Conservation (phyloP, 2,888 invertebrate genomes). For the Thereva nobilitata region DNA sequence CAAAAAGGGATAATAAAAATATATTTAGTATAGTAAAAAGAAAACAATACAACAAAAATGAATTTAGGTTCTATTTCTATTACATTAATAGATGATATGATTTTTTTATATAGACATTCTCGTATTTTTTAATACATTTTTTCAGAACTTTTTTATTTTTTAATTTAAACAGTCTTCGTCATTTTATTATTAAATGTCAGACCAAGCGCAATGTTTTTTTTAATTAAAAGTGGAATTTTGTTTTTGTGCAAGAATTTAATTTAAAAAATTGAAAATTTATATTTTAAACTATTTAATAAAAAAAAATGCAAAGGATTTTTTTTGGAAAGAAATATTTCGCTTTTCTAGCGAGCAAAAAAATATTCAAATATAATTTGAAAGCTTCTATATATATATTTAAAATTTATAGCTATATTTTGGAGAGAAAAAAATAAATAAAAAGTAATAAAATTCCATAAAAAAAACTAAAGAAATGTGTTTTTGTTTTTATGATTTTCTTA, state of each 20-base stretch:
- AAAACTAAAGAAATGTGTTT: background rate
- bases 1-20: too few relatives aligned
- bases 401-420: constrained; percentile 11
- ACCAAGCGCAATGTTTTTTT: too few relatives aligned
- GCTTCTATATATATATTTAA: background rate
- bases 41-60: background rate
- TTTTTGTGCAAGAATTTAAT: too few relatives aligned
- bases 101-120: constrained; percentile 16
- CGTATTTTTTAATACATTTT: constrained; percentile 36
- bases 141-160: constrained; percentile 5
- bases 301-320: constrained; percentile 9
- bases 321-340: background rate
- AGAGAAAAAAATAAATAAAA: constrained; percentile 4
- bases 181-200: constrained; percentile 31
- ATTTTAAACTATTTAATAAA: constrained; percentile 6
- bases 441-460: too few relatives aligned
- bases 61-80: constrained; percentile 31
- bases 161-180: background rate
- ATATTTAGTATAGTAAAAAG: too few relatives aligned
- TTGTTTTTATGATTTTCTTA: too few relatives aligned
- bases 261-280: constrained; percentile 11
- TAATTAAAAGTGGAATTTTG: too few relatives aligned
- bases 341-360: constrained; percentile 1
- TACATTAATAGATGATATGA: constrained; percentile 36
- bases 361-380: background rate